Evolutionary conservation across 2,113 vertebrate genomes (phyloP).

Genomic region (Chitala chitala): DNA sequence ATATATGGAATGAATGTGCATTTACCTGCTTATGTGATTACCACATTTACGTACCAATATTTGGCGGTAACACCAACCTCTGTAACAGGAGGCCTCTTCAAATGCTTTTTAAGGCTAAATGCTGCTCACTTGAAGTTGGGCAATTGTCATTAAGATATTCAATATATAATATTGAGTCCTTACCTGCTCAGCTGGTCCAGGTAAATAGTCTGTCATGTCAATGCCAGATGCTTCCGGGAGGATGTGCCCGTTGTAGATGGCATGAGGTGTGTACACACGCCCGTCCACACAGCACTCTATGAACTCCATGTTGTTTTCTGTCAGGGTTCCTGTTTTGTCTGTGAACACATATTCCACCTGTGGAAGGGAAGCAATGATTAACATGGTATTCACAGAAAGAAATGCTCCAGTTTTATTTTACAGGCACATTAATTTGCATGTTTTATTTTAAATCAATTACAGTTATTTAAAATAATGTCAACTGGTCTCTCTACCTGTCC

Average conservation of each 20-base stretch:
- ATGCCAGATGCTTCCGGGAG: constrained; percentile 69
- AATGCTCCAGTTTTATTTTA: not conserved
- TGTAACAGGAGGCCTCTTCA: not conserved
- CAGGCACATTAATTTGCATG: too few species aligned
- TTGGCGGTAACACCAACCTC: not conserved
- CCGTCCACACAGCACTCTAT: constrained; percentile 94
- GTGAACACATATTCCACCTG: constrained; percentile 98
- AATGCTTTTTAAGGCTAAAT: not conserved
- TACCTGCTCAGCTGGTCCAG: constrained; percentile 69
- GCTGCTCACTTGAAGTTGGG: not conserved
- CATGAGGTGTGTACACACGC: constrained; percentile 78
- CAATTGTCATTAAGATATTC: not conserved
- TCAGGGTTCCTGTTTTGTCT: constrained; percentile 94
- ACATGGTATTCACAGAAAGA: not conserved
- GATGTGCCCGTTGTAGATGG: constrained; percentile 88
- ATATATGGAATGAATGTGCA: not conserved
- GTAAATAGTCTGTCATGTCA: constrained; percentile 94
- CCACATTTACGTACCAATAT: not conserved
- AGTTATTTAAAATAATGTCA: too few species aligned
- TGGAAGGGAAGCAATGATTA: not conserved
- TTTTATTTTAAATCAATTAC: too few species aligned
- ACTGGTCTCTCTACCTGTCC: constrained; percentile 75
- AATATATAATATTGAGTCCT: not conserved
- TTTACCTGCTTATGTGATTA: not conserved
- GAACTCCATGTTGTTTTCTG: constrained; percentile 98